These are phyloP conservation scores for Catalaphyllia jardinei DNA, from an alignment of 64 coral and sea anemone species.

Conservation along the genomic window DNA sequence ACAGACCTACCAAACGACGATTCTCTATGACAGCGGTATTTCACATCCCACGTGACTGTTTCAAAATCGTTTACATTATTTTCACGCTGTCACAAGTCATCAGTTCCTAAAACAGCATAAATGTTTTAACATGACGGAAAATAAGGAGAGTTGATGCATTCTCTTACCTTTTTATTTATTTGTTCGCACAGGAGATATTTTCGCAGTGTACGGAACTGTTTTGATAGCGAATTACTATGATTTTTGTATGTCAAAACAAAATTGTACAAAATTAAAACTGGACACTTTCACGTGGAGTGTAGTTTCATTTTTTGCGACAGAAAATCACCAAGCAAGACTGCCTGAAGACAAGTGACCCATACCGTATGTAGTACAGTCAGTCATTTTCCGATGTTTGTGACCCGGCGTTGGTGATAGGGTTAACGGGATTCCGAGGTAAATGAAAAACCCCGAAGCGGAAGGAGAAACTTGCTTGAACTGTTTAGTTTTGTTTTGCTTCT, in stretches of 20 bases:
- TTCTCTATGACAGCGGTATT: constrained; percentile 21
- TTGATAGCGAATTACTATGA: not conserved
- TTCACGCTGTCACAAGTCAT: not conserved
- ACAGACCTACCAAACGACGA: constrained; percentile 34
- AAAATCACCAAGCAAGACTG: not conserved
- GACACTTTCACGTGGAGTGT: not conserved
- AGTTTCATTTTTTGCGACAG: not conserved
- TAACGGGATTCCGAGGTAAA: no score
- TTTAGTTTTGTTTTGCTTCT: no score
- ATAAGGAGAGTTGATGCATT: not conserved
- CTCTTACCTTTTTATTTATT: not conserved
- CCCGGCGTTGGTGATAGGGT: no score
- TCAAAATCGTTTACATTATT: not conserved
- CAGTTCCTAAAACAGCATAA: not conserved
- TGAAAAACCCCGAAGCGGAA: not conserved
- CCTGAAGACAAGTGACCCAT: not conserved
- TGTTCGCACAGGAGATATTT: not conserved
- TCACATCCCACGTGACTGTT: not conserved
- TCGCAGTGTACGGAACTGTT: not conserved
- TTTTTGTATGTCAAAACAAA: not conserved
- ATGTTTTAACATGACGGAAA: not conserved
- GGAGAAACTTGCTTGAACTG: no score
- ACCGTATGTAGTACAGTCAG: not conserved
- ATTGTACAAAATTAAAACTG: not conserved
- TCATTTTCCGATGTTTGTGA: no score